These are phyloP conservation scores for Ctenicera cuprea DNA, from an alignment of 2,888 invertebrate genomes.

Conservation along the genomic window DNA sequence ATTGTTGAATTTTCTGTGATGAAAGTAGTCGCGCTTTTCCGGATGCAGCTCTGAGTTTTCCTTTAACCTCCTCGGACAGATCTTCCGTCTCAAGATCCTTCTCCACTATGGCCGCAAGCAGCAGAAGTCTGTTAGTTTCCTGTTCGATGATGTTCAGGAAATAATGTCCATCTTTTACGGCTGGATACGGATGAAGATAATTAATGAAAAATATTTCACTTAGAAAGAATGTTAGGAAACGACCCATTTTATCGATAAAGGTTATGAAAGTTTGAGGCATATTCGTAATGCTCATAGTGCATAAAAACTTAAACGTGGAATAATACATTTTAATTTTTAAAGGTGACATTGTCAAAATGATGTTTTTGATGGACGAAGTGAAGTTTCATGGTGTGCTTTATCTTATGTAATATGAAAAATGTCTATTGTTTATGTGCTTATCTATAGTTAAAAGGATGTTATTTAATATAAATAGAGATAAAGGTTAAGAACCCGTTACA, in stretches of 20 bases:
- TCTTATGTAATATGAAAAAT: too few relatives aligned
- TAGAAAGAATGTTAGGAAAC: constrained; percentile 20
- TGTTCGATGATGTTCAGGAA: constrained; percentile 84
- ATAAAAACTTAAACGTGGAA: not conserved
- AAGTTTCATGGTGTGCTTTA: not conserved
- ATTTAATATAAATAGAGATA: too few relatives aligned
- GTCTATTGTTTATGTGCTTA: too few relatives aligned
- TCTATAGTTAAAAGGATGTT: too few relatives aligned
- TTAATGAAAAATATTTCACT: constrained; percentile 25
- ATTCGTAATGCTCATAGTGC: not conserved
- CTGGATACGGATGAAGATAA: not conserved
- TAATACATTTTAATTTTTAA: constrained; percentile 19
- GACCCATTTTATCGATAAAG: constrained; percentile 7
- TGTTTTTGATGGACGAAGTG: constrained; percentile 1
- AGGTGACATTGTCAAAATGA: constrained; percentile 24
- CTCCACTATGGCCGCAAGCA: constrained; percentile 81
- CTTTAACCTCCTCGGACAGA: constrained; percentile 86
- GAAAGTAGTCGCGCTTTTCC: constrained; percentile 94
- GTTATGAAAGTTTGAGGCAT: not conserved
- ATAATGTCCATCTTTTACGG: constrained; percentile 85
- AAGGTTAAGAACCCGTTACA: too few relatives aligned
- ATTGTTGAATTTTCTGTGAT: constrained; percentile 96
- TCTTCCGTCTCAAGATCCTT: constrained; percentile 77
- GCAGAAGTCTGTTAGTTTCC: constrained; percentile 83
- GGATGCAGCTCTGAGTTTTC: constrained; percentile 89